These are phyloP conservation scores for Brachionus rubens DNA, from an alignment of 1,140 invertebrate genomes.

Conservation along the genomic window DNA sequence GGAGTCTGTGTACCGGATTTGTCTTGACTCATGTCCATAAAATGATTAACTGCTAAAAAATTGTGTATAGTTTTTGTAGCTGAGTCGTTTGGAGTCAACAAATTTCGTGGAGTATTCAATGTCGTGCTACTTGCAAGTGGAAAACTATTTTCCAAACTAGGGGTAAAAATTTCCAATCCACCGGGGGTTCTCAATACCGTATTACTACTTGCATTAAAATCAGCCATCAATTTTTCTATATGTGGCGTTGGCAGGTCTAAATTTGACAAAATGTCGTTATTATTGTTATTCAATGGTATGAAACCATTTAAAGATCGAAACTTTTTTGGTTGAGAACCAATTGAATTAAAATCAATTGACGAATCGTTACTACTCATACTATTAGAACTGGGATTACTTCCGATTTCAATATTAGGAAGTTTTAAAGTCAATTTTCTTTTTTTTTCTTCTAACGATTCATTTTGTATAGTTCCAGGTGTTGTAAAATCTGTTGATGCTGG, in stretches of 20 bases:
- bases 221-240: constrained; percentile 4
- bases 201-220: background rate
- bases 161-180: background rate
- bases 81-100: background rate
- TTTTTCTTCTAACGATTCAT: constrained; percentile 23
- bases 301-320: no score
- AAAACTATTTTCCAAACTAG: background rate
- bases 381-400: background rate
- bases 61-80: background rate
- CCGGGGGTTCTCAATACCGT: background rate
- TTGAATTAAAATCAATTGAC: background rate
- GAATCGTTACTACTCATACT: constrained; percentile 19
- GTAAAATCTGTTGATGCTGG: background rate
- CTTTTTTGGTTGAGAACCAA: background rate
- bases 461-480: background rate
- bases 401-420: background rate
- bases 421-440: constrained; percentile 23
- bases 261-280: background rate
- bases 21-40: background rate
- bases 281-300: no score
- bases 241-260: constrained; percentile 13
- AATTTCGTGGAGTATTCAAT: no score
- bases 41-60: background rate
- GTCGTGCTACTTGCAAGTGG: background rate
- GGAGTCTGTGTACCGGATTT: constrained; percentile 8